Evolutionary conservation across 2,113 vertebrate genomes (phyloP).

Genomic region (Thamnaconus septentrionalis): DNA sequence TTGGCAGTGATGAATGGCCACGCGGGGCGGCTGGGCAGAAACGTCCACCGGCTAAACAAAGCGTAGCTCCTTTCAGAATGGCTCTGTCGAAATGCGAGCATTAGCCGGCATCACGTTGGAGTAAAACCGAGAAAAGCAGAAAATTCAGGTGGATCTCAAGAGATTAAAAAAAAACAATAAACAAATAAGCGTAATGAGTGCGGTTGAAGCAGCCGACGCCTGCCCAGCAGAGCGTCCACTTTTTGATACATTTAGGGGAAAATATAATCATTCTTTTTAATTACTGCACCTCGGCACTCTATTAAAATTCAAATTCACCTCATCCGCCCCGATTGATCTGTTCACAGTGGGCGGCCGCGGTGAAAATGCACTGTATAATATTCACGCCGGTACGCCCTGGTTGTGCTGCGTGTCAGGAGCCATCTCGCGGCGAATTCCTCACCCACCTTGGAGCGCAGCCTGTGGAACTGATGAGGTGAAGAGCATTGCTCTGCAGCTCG

Average conservation of each 20-base stretch:
- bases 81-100: too few relatives aligned
- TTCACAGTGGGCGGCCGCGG: conserved; percentile 87
- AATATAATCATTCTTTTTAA: conserved; percentile 92
- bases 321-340: conserved; percentile 91
- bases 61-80: conserved; percentile 5
- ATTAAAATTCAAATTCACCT: conserved; percentile 90
- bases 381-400: conserved; percentile 84
- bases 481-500: conserved; percentile 90
- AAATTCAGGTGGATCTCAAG: too few relatives aligned
- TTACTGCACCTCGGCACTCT: conserved; percentile 82
- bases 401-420: conserved; percentile 92
- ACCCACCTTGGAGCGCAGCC: conserved; percentile 91
- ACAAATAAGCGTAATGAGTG: too few relatives aligned
- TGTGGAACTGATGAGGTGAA: conserved; percentile 99
- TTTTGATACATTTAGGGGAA: conserved; percentile 73
- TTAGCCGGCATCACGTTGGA: too few relatives aligned
- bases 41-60: conserved; percentile 56
- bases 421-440: conserved; percentile 95
- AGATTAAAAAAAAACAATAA: not conserved
- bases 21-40: conserved; percentile 67
- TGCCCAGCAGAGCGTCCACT: conserved; percentile 42
- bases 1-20: conserved; percentile 90
- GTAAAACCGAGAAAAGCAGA: too few relatives aligned
- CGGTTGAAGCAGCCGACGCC: too few relatives aligned
- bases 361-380: conserved; percentile 87